Percentiles rank a stretch among this genome's conserved stretches.
Evolutionary conservation across 2,888 invertebrate species (phyloP).

Genomic region (Leptogaster cylindrica): DNA sequence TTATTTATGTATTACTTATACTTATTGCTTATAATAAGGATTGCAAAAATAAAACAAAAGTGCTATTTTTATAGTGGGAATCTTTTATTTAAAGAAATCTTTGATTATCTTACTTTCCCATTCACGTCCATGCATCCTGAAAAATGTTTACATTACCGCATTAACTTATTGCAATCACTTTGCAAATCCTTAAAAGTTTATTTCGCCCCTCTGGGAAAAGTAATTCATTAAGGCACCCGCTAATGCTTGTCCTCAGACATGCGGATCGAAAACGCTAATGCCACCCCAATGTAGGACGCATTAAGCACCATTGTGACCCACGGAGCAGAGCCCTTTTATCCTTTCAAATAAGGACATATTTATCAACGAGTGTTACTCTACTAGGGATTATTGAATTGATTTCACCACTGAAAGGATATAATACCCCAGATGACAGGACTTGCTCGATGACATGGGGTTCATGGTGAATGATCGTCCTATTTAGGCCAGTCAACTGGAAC

Average conservation of each 20-base stretch:
- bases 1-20: no score
- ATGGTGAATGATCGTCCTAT: slow-evolving; percentile 22
- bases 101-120: no score
- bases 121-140: no score
- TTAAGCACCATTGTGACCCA: slow-evolving; percentile 29
- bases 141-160: slow-evolving; percentile 29
- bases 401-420: slow-evolving; percentile 9
- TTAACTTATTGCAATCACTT: slow-evolving; percentile 34
- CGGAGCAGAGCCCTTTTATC: slow-evolving; percentile 21
- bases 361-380: slow-evolving; percentile 38
- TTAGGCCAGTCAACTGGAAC: slow-evolving; percentile 43
- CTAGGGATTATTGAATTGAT: slow-evolving; percentile 45
- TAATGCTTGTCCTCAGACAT: slow-evolving; percentile 33
- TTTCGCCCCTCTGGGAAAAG: no score
- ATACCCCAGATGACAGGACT: slow-evolving; percentile 14
- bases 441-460: neutral
- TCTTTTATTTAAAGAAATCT: no score
- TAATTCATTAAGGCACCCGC: slow-evolving; percentile 27
- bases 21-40: no score
- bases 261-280: slow-evolving; percentile 44
- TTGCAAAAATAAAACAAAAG: no score
- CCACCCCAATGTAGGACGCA: slow-evolving; percentile 43
- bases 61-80: no score
- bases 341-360: slow-evolving; percentile 38
- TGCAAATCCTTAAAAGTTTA: slow-evolving; percentile 29